Evolutionary conservation across 2,797 vertebrate species (phyloP).

Genomic region (Premnoplex brunnescens): DNA sequence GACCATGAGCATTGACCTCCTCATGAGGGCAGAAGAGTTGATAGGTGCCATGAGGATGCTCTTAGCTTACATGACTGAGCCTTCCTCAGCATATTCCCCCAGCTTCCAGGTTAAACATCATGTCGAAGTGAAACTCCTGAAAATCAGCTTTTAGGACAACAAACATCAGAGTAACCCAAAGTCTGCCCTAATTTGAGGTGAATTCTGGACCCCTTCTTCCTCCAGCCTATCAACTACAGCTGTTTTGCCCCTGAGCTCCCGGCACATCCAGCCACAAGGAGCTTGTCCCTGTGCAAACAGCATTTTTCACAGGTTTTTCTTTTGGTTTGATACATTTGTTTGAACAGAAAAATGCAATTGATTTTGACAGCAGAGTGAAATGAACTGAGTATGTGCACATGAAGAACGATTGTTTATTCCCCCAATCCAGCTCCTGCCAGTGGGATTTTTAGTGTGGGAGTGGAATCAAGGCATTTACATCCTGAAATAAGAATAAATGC

Average conservation of each 20-base stretch:
- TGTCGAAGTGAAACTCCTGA: not conserved
- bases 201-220: not conserved
- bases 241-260: not conserved
- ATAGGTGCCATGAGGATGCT: not conserved
- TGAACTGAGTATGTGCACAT: not conserved
- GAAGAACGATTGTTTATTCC: not conserved
- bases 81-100: not conserved
- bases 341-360: not conserved
- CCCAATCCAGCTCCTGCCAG: not conserved
- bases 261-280: not conserved
- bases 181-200: not conserved
- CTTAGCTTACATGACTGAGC: not conserved
- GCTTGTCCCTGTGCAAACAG: not conserved
- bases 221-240: not conserved
- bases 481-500: not conserved
- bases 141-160: not conserved
- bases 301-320: not conserved
- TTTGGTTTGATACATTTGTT: not conserved
- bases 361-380: not conserved
- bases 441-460: not conserved
- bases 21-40: not conserved
- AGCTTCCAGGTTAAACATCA: not conserved
- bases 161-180: not conserved
- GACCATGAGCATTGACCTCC: not conserved
- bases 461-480: not conserved